A percentile compares a stretch with the other conserved stretches of the same genome.
Conservation (phyloP, 2,113 vertebrate species). For the Chaetodon auriga region DNA sequence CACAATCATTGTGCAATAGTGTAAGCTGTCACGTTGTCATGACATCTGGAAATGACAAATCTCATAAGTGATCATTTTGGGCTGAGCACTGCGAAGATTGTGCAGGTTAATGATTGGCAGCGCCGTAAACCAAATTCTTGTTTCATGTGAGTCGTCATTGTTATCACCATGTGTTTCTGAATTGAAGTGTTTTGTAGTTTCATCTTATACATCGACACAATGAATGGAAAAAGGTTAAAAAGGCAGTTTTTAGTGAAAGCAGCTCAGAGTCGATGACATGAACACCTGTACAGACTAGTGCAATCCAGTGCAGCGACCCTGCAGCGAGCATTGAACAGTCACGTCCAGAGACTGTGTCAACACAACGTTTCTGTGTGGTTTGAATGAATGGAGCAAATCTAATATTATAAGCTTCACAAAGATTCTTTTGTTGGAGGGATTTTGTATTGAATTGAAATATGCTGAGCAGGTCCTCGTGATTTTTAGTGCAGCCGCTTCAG, state of each 20-base stretch:
- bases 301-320: background rate
- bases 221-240: background rate
- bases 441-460: constrained; percentile 8
- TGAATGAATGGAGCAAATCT: constrained; percentile 12
- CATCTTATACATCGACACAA: background rate
- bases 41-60: constrained; percentile 67
- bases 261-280: background rate
- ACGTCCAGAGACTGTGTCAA: constrained; percentile 10
- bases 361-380: background rate
- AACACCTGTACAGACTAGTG: constrained; percentile 1
- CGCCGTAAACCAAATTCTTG: background rate
- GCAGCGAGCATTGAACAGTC: background rate
- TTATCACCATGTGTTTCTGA: background rate
- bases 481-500: background rate
- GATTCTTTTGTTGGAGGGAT: constrained; percentile 1
- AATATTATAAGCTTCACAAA: constrained; percentile 5
- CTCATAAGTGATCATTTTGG: constrained; percentile 40
- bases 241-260: background rate
- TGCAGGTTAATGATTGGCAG: constrained; percentile 71
- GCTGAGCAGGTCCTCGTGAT: background rate
- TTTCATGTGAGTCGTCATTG: background rate
- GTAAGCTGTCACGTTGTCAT: constrained; percentile 72
- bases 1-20: constrained; percentile 57
- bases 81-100: constrained; percentile 34
- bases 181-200: background rate